Conservation (phyloP, 2,113 vertebrate genomes). For the Girardinichthys multiradiatus region DNA sequence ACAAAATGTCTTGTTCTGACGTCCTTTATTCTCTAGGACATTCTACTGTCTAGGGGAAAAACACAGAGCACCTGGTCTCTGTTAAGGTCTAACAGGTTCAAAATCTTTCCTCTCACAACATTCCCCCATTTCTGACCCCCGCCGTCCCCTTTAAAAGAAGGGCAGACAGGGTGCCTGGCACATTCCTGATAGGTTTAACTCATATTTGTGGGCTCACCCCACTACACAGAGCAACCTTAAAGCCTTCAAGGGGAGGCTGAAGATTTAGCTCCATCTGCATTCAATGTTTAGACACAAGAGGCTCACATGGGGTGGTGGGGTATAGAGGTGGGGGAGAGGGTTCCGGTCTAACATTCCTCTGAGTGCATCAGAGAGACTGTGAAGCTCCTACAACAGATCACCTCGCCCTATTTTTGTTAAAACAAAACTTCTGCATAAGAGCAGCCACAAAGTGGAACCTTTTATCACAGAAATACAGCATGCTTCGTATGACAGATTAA, state of each 20-base stretch:
- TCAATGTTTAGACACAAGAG: slow-evolving; percentile 57
- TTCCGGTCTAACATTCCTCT: slow-evolving; percentile 60
- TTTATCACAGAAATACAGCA: background rate
- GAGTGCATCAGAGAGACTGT: slow-evolving; percentile 51
- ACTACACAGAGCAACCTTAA: slow-evolving; percentile 54
- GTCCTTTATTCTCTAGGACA: slow-evolving; percentile 55
- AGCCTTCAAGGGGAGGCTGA: slow-evolving; percentile 57
- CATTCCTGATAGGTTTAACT: slow-evolving; percentile 71
- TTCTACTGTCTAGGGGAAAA: slow-evolving; percentile 57
- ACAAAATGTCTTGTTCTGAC: slow-evolving; percentile 61
- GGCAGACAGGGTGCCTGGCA: slow-evolving; percentile 62
- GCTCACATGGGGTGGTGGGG: slow-evolving; percentile 50
- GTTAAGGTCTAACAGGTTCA: slow-evolving; percentile 70
- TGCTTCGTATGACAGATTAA: background rate
- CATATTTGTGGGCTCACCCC: slow-evolving; percentile 67
- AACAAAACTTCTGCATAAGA: background rate
- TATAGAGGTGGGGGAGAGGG: no score
- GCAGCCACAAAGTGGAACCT: background rate
- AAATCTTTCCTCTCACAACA: slow-evolving; percentile 49
- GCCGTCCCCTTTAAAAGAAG: slow-evolving; percentile 25
- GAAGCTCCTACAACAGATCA: background rate
- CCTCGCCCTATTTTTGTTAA: background rate
- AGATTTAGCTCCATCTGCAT: slow-evolving; percentile 65
- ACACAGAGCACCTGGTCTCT: slow-evolving; percentile 69
- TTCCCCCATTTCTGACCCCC: slow-evolving; percentile 61